Percentiles rank a stretch among this genome's conserved stretches.
Evolutionary conservation across 2,888 invertebrate genomes (phyloP).

Genomic region (Heterodera filipjevi): DNA sequence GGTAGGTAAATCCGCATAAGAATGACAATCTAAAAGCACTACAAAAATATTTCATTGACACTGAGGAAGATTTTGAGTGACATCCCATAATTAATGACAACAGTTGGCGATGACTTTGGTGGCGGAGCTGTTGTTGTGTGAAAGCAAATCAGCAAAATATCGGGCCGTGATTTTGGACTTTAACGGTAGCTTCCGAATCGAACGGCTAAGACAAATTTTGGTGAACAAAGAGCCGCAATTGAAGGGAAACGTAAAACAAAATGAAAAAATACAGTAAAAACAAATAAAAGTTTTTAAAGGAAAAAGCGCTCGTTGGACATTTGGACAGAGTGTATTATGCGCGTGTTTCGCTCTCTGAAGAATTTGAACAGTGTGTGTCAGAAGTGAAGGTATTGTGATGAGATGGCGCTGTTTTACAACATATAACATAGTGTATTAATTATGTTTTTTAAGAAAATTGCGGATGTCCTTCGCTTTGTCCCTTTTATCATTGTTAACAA

Average conservation of each 20-base stretch:
- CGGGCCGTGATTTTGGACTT: constrained; percentile 25
- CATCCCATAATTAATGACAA: neutral
- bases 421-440: too few species aligned
- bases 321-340: constrained; percentile 12
- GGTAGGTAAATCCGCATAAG: neutral
- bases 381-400: constrained; percentile 16
- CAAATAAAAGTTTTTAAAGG: neutral
- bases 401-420: too few species aligned
- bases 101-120: constrained; percentile 34
- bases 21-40: too few species aligned
- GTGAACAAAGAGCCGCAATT: constrained; percentile 4
- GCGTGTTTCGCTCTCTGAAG: constrained; percentile 19
- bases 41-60: too few species aligned
- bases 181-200: constrained; percentile 32
- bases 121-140: constrained; percentile 31
- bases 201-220: constrained; percentile 22
- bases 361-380: constrained; percentile 11
- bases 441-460: constrained; percentile 2
- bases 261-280: neutral
- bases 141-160: constrained; percentile 9
- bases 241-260: neutral
- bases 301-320: neutral
- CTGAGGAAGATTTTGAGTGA: too few species aligned
- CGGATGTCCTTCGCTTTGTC: constrained; percentile 9
- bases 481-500: constrained; percentile 32